Percentiles rank a stretch among this genome's conserved stretches.
These are phyloP conservation scores for Aphrophora alni DNA, from an alignment of 2,888 invertebrate genomes.

Conservation along the genomic window DNA sequence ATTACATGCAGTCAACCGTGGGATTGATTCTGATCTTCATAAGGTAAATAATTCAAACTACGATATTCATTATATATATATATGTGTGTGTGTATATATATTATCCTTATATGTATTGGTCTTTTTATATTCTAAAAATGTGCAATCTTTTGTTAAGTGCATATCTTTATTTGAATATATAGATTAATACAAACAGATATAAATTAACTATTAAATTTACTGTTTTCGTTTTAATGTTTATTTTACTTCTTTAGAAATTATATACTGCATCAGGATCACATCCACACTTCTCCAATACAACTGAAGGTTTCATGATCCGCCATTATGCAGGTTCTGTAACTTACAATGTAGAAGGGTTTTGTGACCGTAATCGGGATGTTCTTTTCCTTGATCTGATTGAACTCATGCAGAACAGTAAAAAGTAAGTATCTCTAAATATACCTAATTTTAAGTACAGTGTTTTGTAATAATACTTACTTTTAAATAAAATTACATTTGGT, in stretches of 20 bases:
- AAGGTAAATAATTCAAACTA: constrained; percentile 56
- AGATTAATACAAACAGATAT: too few relatives aligned
- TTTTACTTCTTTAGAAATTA: constrained; percentile 58
- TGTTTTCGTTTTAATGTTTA: neutral
- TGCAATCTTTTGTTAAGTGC: too few relatives aligned
- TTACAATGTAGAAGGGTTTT: constrained; percentile 83
- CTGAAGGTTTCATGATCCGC: constrained; percentile 81
- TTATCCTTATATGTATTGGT: too few relatives aligned
- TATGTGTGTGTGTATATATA: too few relatives aligned
- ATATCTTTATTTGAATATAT: too few relatives aligned
- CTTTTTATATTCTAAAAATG: too few relatives aligned
- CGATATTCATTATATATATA: too few relatives aligned
- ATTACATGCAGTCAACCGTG: constrained; percentile 69
- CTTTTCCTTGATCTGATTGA: constrained; percentile 86
- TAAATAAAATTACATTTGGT: too few relatives aligned
- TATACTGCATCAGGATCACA: constrained; percentile 60
- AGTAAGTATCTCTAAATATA: constrained; percentile 62
- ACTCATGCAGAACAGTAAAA: constrained; percentile 75
- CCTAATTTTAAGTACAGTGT: too few relatives aligned
- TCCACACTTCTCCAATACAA: constrained; percentile 60
- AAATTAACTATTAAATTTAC: neutral
- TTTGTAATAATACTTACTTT: too few relatives aligned
- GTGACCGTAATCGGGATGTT: constrained; percentile 93
- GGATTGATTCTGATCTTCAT: constrained; percentile 66
- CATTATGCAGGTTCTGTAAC: constrained; percentile 95